Conservation (phyloP, 1,140 invertebrate genomes). For the Teleogryllus occipitalis region DNA sequence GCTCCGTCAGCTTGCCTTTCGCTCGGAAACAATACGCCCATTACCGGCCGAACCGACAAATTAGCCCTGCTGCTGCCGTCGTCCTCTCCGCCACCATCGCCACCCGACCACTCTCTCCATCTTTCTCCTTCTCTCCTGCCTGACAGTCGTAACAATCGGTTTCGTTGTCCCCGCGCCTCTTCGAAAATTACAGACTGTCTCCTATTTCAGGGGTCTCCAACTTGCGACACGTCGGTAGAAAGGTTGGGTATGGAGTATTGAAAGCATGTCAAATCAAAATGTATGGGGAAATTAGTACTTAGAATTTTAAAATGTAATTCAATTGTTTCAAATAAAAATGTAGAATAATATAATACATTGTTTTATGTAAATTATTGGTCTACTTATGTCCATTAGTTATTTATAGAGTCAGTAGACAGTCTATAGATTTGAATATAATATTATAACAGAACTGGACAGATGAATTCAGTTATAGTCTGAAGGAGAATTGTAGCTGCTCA, state of each 20-base stretch:
- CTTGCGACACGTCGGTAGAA: background rate
- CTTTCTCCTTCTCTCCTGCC: background rate
- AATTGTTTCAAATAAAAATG: too few relatives aligned
- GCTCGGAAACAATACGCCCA: background rate
- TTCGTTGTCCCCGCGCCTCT: background rate
- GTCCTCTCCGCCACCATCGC: too few relatives aligned
- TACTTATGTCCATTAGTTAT: background rate
- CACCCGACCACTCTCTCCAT: background rate
- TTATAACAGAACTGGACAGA: too few relatives aligned
- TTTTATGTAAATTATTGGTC: background rate
- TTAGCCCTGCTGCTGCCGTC: background rate
- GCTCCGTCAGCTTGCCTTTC: background rate
- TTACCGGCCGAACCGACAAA: slow-evolving; percentile 3
- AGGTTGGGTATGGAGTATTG: background rate
- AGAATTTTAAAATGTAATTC: too few relatives aligned
- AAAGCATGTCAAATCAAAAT: background rate
- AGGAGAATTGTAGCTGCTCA: too few relatives aligned
- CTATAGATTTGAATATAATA: too few relatives aligned
- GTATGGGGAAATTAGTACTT: too few relatives aligned
- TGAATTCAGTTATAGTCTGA: too few relatives aligned
- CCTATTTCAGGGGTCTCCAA: background rate
- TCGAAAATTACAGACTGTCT: background rate
- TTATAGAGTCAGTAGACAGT: too few relatives aligned
- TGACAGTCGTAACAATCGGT: background rate
- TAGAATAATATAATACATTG: background rate